Evolutionary conservation across 2,797 vertebrate species (phyloP).

Genomic region (Erethizon dorsatum): DNA sequence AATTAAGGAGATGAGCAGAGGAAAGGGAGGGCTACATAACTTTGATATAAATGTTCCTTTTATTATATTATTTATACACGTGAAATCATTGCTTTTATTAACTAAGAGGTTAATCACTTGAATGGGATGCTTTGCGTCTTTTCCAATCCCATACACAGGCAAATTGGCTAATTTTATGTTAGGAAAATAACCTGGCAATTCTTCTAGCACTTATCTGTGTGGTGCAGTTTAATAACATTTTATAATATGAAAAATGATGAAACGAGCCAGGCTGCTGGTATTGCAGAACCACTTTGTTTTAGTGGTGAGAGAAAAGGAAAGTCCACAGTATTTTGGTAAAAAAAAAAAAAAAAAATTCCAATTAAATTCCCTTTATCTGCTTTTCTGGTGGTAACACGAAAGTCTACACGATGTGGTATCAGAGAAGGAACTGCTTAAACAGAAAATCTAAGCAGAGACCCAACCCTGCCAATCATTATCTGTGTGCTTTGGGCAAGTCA

Average conservation of each 20-base stretch:
- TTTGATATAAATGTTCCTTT: conserved; percentile 89
- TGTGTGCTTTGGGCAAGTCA: not conserved
- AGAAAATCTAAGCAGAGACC: not conserved
- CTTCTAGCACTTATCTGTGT: conserved; percentile 90
- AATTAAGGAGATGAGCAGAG: conserved; percentile 88
- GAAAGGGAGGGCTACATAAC: conserved; percentile 86
- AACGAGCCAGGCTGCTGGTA: conserved; percentile 76
- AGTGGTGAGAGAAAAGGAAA: not conserved
- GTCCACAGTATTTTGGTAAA: not conserved
- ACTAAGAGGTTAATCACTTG: conserved; percentile 92
- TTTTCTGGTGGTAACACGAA: not conserved
- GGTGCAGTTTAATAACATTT: conserved; percentile 89
- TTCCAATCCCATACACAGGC: conserved; percentile 88
- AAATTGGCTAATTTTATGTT: conserved; percentile 91
- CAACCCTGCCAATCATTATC: not conserved
- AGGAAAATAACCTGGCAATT: conserved; percentile 88
- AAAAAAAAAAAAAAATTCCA: not conserved
- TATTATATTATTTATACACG: conserved; percentile 91
- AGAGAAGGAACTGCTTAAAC: not conserved
- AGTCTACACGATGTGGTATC: not conserved
- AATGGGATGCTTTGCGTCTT: conserved; percentile 89
- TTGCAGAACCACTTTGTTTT: conserved; percentile 46
- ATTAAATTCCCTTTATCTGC: not conserved
- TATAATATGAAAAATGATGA: conserved; percentile 87
- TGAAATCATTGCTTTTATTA: conserved; percentile 91